Percentiles rank a stretch among this genome's conserved stretches.
These are phyloP conservation scores for Lepidurus apus DNA, from an alignment of 1,140 invertebrate species.

Conservation along the genomic window DNA sequence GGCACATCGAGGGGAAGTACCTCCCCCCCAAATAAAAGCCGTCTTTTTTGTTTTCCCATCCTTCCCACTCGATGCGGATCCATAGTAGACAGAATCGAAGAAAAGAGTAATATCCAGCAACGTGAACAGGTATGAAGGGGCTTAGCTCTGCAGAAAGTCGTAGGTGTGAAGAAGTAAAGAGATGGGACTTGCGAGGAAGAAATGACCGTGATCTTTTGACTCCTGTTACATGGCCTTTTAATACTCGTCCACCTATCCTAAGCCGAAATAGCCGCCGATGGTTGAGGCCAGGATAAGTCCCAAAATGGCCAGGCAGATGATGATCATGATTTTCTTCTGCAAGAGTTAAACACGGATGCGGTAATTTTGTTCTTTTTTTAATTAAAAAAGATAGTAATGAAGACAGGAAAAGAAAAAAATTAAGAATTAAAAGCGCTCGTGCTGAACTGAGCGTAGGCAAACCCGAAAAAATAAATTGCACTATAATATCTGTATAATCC, in stretches of 20 bases:
- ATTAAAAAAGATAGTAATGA: neutral
- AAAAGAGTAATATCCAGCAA: neutral
- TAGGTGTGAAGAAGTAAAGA: constrained; percentile 11
- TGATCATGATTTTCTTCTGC: constrained; percentile 99
- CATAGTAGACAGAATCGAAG: neutral
- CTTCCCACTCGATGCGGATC: neutral
- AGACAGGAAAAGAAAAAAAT: constrained; percentile 18
- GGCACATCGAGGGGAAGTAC: neutral
- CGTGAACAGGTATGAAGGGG: constrained; percentile 7
- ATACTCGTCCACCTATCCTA: constrained; percentile 38
- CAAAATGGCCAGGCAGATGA: constrained; percentile 89
- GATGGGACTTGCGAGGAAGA: neutral
- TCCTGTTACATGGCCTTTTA: neutral
- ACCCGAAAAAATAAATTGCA: neutral
- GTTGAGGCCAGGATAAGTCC: constrained; percentile 72
- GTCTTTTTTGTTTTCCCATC: neutral
- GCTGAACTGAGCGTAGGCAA: neutral
- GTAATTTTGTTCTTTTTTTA: neutral
- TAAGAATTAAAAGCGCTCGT: neutral
- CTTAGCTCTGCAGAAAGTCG: neutral
- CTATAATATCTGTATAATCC: neutral
- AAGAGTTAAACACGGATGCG: constrained; percentile 47
- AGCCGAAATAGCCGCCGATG: constrained; percentile 62
- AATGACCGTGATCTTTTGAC: neutral
- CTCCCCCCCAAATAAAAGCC: neutral